Evolutionary conservation across 1,140 invertebrate species (phyloP), one percentile per base, ranked within the genome.

Genomic region (Panulirus ornatus): DNA sequence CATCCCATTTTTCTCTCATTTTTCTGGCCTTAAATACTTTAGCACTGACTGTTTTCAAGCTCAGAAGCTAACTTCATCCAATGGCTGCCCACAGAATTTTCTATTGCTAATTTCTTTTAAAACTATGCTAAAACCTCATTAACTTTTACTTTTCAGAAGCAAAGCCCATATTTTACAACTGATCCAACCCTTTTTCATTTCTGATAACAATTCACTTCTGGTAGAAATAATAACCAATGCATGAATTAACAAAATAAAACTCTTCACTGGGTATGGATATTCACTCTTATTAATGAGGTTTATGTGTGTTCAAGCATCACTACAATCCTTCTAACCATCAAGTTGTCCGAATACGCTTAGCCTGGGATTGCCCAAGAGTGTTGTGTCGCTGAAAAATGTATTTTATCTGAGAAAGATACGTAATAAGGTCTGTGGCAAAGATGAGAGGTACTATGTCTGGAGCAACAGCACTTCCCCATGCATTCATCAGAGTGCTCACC

Each of bases 401-500:
- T 71, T 92, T 92, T 58, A 92, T 92, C 63, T 92, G 91, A 9
- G 88, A 88, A 47, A 92, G 85, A 76, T 88, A 92, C 34, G 79
- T 90, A 27, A 88, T 81, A 58, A 92, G 75, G 85, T 92, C 91
- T n/a, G 71, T 73, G 2, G 86, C 76, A 58, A 83, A 90, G 58
- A 92, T 92, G 3, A 92, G 85, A 11, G 91, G 91, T 51, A 92
- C 91, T 14, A 92, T 81, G 73, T 92, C 91, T n/a, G 91, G 91
- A 22, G 91, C 90, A 11, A 90, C 86, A 30, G 75, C 88, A 30
- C 88, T 92, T 40, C 91, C 91, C 91, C 91, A 92, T 34, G 91
- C 91, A 75, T 85, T 90, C 91, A 92, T 92, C 47, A 92, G 42
- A 9, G 91, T 88, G 79, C 91, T 88, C n/a, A 92, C 91, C 84